Base-by-base conservation (phyloP, 2,888 invertebrate species). In the Nomada hirtipes region DNA sequence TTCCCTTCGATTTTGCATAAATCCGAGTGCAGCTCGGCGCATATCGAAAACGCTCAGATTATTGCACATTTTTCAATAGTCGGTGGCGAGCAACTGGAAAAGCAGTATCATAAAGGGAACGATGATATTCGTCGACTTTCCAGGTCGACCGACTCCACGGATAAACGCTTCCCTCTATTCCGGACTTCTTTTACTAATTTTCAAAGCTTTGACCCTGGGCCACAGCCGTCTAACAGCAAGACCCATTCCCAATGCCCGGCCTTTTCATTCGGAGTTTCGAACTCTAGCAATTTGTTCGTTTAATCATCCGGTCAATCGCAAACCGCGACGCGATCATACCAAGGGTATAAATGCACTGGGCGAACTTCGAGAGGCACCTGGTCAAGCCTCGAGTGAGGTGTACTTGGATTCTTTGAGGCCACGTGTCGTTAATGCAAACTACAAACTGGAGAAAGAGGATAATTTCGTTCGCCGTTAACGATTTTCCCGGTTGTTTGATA, bases 401-500 rank as follows among this genome's bases (percentile, higher is more conserved):
- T 36, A 36, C 4, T 36, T 36, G 7, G 36, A 36, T 36, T 36
- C 7, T 36, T 36, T 36, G 36, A 2, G 13, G 50, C 50, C 50
- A 7, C 18, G 15, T 18, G 50, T 18, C 18, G 13, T 50, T 50
- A 7, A 36, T 36, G 36, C 36, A 36, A n/a, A 13, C 53, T 52
- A 42, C 15, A 52, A 79, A 52, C 36, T 36, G 3, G 36, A 61
- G 11, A 36, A 36, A 36, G 13, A 2, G 26, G 7, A 18, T 26
- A 23, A 67, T 73, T 23, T 26, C 52, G 44, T 70, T 20, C 23
- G 60, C 36, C 20, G 50, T 73, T 36, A 44, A 23, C 42, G 69
- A 76, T 65, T 82, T 55, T 65, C 10, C 26, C 29, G 61, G 57
- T 59, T 55, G 53, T 69, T 83, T 59, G 57, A 55, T 52, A 71